Conservation (phyloP, 2,113 vertebrate genomes). For the Colistium nudipinnis region DNA sequence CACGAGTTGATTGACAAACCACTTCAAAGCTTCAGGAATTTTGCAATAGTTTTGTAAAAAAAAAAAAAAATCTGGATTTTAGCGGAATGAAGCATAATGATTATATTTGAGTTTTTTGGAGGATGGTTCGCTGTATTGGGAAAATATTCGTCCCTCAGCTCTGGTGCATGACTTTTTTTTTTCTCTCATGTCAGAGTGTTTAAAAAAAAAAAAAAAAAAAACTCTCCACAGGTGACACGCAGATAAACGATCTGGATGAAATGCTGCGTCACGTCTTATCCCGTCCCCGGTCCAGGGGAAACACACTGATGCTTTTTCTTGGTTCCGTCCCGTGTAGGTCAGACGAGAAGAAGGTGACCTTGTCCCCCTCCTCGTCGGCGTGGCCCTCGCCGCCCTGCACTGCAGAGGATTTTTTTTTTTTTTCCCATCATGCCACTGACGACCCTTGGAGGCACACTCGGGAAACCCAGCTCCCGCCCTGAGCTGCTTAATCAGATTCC, state of each 20-base stretch:
- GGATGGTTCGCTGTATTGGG: no score
- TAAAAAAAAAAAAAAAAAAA: no score
- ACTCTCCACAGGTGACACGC: no score
- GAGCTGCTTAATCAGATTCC: conserved; percentile 58
- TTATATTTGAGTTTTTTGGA: no score
- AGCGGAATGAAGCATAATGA: no score
- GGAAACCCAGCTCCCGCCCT: conserved; percentile 13
- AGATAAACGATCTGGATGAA: neutral
- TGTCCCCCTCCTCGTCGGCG: neutral
- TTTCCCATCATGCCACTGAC: neutral
- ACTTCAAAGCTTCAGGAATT: no score
- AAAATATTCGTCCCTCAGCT: no score
- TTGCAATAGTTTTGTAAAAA: no score
- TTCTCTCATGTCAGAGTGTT: no score
- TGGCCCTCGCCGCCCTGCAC: conserved; percentile 5
- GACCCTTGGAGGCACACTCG: neutral
- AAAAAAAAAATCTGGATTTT: no score
- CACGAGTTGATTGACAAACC: no score
- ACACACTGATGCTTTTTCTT: neutral
- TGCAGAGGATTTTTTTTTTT: neutral
- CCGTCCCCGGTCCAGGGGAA: neutral
- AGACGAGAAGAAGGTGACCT: neutral
- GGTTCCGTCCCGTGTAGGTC: neutral
- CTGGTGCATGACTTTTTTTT: no score
- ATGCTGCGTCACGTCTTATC: neutral